Evolutionary conservation across 2,888 invertebrate species (phyloP), one percentile per base, ranked within the genome.

Genomic region (Adelphocoris suturalis): DNA sequence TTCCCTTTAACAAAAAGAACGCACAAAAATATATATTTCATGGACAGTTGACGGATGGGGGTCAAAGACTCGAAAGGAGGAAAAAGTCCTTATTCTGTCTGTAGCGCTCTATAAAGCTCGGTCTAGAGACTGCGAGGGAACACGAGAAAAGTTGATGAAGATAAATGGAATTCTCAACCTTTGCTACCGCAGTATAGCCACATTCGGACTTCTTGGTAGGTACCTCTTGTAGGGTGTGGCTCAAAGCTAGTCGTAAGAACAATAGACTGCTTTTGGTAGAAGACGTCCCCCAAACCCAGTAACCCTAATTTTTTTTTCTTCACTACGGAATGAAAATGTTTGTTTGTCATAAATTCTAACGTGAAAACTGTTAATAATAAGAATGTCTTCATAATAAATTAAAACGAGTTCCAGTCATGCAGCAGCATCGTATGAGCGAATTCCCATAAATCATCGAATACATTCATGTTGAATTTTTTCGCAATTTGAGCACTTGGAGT

Each of bases 21-120:
- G 16, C 52, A 16, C 16, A 37, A 11, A 52, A 12, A 52, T 52
- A 14, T 57, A 57, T 57, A 57, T 57, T 57, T 57, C n/a, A 57
- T 57, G 57, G 57, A 57, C 57, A n/a, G 57, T 57, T 57, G n/a
- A 57, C n/a, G 57, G 16, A 57, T 57, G 57, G 57, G 57, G 57
- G 57, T 57, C 57, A 57, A n/a, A 57, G 57, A n/a, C 16, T n/a
- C 57, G 14, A 57, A 16, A n/a, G n/a, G n/a, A 57, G n/a, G 57
- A 57, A 57, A 57, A 57, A 57, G 57, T 57, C 16, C 57, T 14
- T 57, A 57, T 57, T 57, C 57, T 57, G n/a, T n/a, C n/a, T n/a
- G 57, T n/a, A n/a, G 16, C 0, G 57, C 57, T n/a, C 57, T n/a
- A 16, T 57, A 57, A 57, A 57, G 57, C 57, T 57, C 57, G 57